phyloP scores from a whole-genome alignment of 2,113 vertebrate species.

The Hemicordylus capensis region DNA sequence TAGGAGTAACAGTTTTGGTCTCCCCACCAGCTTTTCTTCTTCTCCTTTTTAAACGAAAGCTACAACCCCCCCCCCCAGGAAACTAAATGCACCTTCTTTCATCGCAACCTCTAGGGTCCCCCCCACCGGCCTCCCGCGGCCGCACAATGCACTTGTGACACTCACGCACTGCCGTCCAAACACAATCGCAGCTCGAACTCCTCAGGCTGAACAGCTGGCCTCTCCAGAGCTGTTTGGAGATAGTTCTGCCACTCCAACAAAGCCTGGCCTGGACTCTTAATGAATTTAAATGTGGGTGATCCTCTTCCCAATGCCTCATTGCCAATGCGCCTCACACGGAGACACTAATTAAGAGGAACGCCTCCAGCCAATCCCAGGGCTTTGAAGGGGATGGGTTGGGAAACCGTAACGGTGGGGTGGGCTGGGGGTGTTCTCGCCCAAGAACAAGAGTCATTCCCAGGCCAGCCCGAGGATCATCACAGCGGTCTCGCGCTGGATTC shows the following conservation, averaged over 20 bases:
- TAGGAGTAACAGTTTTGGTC: too few relatives aligned
- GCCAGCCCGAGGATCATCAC: constrained; percentile 9
- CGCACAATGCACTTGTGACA: not conserved
- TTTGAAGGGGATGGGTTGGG: constrained; percentile 41
- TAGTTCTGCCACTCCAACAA: constrained; percentile 72
- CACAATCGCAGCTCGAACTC: constrained; percentile 1
- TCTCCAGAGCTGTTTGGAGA: constrained; percentile 72
- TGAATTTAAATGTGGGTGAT: constrained; percentile 81
- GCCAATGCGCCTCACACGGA: constrained; percentile 74
- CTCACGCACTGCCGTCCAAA: not conserved
- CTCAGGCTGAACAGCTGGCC: constrained; percentile 63
- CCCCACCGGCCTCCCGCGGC: too few relatives aligned
- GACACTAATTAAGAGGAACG: constrained; percentile 72
- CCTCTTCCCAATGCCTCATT: constrained; percentile 73
- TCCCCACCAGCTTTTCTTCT: too few relatives aligned
- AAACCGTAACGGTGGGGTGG: constrained; percentile 23
- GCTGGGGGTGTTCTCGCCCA: constrained; percentile 31
- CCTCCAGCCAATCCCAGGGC: constrained; percentile 56
- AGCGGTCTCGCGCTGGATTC: not conserved
- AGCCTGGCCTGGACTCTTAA: constrained; percentile 73
- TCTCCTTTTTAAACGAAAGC: too few relatives aligned
- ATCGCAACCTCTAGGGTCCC: too few relatives aligned
- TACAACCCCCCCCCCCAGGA: too few relatives aligned
- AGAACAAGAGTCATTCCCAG: constrained; percentile 11
- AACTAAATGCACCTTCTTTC: too few relatives aligned